Evolutionary conservation across 2,888 invertebrate species (phyloP), one percentile per base, ranked within the genome.

Genomic region (Drosophila yooni): DNA sequence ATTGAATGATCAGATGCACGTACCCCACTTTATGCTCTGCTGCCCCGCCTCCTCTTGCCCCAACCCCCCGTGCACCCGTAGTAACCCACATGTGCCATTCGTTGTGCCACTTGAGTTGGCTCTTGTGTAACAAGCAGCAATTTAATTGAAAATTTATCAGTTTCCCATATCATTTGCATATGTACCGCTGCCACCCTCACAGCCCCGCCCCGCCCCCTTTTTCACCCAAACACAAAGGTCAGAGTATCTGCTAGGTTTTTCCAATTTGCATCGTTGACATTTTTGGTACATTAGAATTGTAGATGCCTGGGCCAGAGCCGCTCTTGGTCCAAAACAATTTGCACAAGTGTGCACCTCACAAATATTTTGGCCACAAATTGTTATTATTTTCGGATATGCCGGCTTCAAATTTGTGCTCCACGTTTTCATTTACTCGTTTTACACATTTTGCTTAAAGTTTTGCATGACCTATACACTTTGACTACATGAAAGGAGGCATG

Each of bases 131-230:
- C 72, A 66, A 60, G 65, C 64, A 69, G 76, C 79, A 80, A 80
- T 87, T 88, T 90, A 90, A 89, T 89, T 89, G 89, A 82, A 90
- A 90, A 82, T 80, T 83, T 85, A 88, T 89, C 89, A 82, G 81
- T 80, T 82, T 79, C 79, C 76, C 77, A 78, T 82, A 83, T 83
- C 81, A 84, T 87, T 87, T 90, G 89, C 87, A 90, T 90, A 75
- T 63, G 50, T 51, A 34, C 56, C 29, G 38, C 56, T 34, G 56
- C 38, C 48, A 27, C n/a, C 54, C 18, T 15, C 4, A 66, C 18
- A 52, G n/a, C 31, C 6, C 34, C 27, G 27, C 43, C 21, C 13
- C 36, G 27, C 18, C n/a, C 33, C 25, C 27, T 25, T 13, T 11
- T 36, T 18, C 25, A 11, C 11, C 13, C 27, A 36, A n/a, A 33